Evolutionary conservation across 2,888 invertebrate genomes (phyloP), one percentile per base, ranked within the genome.

Genomic region (Drosophila paramelanica): DNA sequence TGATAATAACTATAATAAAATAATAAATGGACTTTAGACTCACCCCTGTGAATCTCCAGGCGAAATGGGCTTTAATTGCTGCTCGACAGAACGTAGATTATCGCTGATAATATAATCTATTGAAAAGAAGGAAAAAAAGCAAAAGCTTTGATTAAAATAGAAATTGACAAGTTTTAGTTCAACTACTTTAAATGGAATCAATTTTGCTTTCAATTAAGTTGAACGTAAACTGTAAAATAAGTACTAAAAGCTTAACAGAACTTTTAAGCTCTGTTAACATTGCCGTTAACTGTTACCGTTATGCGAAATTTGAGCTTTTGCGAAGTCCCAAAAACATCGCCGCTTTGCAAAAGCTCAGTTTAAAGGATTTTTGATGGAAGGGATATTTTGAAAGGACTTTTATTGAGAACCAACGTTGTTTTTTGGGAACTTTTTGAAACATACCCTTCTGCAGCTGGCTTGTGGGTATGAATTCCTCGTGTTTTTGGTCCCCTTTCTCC

Each of bases 101-200:
- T 92, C 92, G 83, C 93, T 93, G 90, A 93, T 93, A 79, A 93
- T 93, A 91, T 94, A 94, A 91, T 94, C 94, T 94, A 92, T 89
- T 89, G 59, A 42, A 50, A 8, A 46, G 7, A 8, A 41, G 10
- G 11, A 13, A 39, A 20, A 0, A 7, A 0, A 42, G 8, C 17
- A 14, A 38, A 43, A 59, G 8, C 8, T 39, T 13, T n/a, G 1
- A 47, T 23, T 10, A 17, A 2, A 27, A 3, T 5, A 1, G 5
- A 27, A 20, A 3, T 20, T 31, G n/a, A 4, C 5, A 27, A 50
- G 43, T 13, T 43, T n/a, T n/a, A 8, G 8, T 14, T 45, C 3
- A 38, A 14, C 2, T 25, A n/a, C 4, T n/a, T 41, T 17, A 41
- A 41, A 4, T 41, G 5, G 10, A 10, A 17, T 41, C 41, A 41